phyloP scores from a whole-genome alignment of 64 coral and sea anemone genomes.

The Stylophora pistillata region DNA sequence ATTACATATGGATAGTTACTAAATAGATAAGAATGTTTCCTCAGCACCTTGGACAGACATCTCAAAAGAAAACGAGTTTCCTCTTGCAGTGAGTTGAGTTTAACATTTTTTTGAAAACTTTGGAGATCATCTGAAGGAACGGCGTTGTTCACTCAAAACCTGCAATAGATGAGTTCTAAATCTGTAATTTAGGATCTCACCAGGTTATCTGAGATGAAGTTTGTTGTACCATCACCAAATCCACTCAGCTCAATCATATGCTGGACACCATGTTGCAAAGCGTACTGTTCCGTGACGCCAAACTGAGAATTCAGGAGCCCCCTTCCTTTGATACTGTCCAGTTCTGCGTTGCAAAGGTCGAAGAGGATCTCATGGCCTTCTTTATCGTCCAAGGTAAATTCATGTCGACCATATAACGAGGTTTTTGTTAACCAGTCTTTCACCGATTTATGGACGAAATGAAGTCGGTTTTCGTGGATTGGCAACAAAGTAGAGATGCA shows the following conservation, averaged over 20 bases:
- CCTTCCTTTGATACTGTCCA: neutral
- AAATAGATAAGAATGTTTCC: constrained; percentile 7
- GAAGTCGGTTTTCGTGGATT: neutral
- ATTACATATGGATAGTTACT: neutral
- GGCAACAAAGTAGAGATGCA: neutral
- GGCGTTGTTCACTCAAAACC: neutral
- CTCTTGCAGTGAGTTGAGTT: neutral
- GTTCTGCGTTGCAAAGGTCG: neutral
- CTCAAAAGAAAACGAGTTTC: neutral
- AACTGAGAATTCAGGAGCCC: neutral
- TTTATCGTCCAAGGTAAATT: constrained; percentile 29
- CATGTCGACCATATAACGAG: neutral
- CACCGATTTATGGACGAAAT: constrained; percentile 42
- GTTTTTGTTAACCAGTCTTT: constrained; percentile 60
- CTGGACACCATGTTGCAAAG: neutral
- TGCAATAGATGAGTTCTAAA: neutral
- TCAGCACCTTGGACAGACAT: neutral
- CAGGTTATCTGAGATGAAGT: neutral
- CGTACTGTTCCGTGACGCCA: constrained; percentile 10
- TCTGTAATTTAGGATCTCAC: neutral
- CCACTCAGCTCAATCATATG: neutral
- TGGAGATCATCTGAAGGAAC: neutral
- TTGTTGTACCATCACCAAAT: no score
- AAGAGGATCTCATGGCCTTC: constrained; percentile 31
- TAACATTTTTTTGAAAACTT: neutral